These are phyloP conservation scores for Pseudochirops cupreus DNA, from an alignment of 2,797 vertebrate genomes.

Conservation along the genomic window DNA sequence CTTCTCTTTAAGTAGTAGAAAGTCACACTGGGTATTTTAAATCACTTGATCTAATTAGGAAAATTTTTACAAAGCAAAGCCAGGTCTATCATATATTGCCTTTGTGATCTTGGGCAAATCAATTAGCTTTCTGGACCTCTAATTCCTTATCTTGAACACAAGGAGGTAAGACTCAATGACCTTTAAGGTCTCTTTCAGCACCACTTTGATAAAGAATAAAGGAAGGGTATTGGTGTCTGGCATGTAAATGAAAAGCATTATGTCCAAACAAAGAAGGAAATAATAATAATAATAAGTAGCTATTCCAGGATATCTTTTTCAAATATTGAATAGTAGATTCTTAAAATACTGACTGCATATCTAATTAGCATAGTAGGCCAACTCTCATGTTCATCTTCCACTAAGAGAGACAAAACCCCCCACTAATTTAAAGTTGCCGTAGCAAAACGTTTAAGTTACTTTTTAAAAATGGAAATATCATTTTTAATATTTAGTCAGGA, in stretches of 20 bases:
- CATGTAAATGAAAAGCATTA: constrained; percentile 35
- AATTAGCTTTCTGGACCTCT: no score
- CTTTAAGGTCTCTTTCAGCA: no score
- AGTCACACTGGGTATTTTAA: neutral
- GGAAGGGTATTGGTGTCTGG: neutral
- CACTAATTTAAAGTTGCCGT: constrained; percentile 50
- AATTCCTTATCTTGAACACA: no score
- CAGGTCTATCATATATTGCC: neutral
- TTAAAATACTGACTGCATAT: constrained; percentile 24
- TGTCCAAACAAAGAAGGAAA: neutral
- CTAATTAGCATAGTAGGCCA: constrained; percentile 36
- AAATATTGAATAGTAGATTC: constrained; percentile 45
- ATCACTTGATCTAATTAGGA: neutral
- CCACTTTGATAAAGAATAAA: neutral
- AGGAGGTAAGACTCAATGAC: no score
- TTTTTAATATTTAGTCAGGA: constrained; percentile 65
- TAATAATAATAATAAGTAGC: constrained; percentile 5
- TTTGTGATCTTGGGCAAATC: neutral
- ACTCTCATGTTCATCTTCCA: constrained; percentile 21
- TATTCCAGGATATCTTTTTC: constrained; percentile 4
- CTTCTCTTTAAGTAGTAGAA: neutral
- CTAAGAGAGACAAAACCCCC: neutral
- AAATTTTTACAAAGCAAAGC: neutral
- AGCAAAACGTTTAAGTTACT: constrained; percentile 41
- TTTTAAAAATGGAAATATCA: constrained; percentile 44